Evolutionary conservation across 30 jellyfish, hydroid and myxozoan species (phyloP).

Genomic region (Calvadosia cruxmelitensis): DNA sequence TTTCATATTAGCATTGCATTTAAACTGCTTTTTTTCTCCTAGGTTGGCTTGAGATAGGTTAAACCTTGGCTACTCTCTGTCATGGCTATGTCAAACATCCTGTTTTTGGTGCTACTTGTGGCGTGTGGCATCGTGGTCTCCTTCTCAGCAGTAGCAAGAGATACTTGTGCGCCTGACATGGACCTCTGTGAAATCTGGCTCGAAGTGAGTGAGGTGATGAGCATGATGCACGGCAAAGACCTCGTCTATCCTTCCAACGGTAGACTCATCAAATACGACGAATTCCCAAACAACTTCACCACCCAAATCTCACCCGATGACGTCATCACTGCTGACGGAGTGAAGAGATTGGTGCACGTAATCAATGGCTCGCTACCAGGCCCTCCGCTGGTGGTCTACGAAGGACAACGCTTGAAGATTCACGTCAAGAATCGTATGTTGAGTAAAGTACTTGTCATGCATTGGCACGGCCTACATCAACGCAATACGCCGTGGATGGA

Average conservation of each 20-base stretch:
- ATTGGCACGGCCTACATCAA: slow-evolving; percentile 55
- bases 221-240: not conserved
- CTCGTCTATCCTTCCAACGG: not conserved
- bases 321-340: slow-evolving; percentile 43
- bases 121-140: too few relatives aligned
- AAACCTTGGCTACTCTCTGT: too few relatives aligned
- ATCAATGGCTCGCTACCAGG: slow-evolving; percentile 41
- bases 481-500: slow-evolving; percentile 49
- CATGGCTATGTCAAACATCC: too few relatives aligned
- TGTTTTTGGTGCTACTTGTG: too few relatives aligned
- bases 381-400: slow-evolving; percentile 30
- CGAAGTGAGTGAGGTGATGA: not conserved
- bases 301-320: slow-evolving; percentile 7
- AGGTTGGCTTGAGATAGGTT: too few relatives aligned
- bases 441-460: slow-evolving; percentile 20
- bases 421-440: slow-evolving; percentile 19
- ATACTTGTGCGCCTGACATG: not conserved
- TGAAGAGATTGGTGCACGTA: slow-evolving; percentile 8
- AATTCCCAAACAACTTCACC: not conserved
- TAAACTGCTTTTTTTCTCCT: too few relatives aligned
- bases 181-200: not conserved
- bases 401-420: slow-evolving; percentile 28
- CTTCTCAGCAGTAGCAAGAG: not conserved
- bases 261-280: not conserved
- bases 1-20: too few relatives aligned